Evolutionary conservation across 2,113 vertebrate species (phyloP), one percentile per base, ranked within the genome.

Genomic region (Lichenostomus cassidix): DNA sequence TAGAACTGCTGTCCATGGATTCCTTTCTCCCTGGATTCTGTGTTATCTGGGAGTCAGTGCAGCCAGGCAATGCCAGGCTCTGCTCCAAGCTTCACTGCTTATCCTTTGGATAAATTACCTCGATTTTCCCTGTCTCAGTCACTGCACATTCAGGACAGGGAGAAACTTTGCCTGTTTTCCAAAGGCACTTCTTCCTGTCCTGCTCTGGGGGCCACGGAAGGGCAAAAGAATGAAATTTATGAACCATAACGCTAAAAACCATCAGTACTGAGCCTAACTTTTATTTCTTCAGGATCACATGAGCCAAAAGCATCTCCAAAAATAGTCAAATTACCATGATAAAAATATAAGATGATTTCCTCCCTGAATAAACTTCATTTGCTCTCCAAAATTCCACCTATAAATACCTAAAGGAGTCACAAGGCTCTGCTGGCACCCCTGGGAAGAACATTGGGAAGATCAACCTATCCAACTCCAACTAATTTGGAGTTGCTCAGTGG

Each of bases 291-390:
- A 60, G 97, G 87, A 80, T 92, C 77, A 96, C 83, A 83, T 56
- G 91, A 96, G 94, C 84, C 90, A 95, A 92, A 97, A 95, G 90
- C 81, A 60, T 70, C 91, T 85, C 64, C 55, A 95, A 83, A 97
- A 93, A 90, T 85, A 76, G 24, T 17, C 73, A 70, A 68, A 67
- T 62, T 11, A 11, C 14, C 5, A 0, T 41, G 59, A 75, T n/a
- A 75, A 92, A 81, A 92, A 59, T 14, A 58, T 0, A 52, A 53
- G 50, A 33, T 27, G 19, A 27, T 63, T 89, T 83, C 33, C 81
- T 73, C 46, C 56, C 24, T 8, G 29, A 89, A 73, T 50, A 55
- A 92, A 69, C 11, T 31, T 20, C 10, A 76, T 64, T 50, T 86
- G 44, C 68, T 68, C 60, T 73, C 84, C 46, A 59, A 59, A 87